Percentiles rank a stretch among this genome's conserved stretches.
These are phyloP conservation scores for Puffinus mauretanicus DNA, from an alignment of 2,113 vertebrate species.

Conservation along the genomic window DNA sequence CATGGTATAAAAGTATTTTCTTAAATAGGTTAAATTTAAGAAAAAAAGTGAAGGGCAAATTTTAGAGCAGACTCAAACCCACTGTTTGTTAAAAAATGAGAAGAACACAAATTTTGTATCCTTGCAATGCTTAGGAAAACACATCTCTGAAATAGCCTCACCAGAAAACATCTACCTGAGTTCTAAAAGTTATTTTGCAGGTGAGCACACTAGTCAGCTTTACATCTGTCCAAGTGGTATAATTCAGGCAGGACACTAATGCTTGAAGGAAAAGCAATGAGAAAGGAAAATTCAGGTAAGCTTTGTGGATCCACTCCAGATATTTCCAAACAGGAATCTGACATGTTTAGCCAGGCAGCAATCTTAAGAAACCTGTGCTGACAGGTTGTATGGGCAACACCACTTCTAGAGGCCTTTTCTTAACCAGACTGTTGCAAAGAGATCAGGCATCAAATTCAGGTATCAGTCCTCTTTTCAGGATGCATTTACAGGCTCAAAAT, in stretches of 20 bases:
- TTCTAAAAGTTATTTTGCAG: not conserved
- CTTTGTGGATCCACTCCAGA: not conserved
- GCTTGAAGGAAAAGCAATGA: not conserved
- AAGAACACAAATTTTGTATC: not conserved
- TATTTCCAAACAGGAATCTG: slow-evolving; percentile 12
- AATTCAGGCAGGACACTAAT: not conserved
- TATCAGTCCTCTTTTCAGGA: not conserved
- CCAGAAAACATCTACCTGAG: not conserved
- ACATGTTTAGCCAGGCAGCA: not conserved
- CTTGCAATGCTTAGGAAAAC: not conserved
- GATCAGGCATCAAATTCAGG: not conserved
- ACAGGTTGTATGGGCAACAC: not conserved
- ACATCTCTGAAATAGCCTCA: not conserved
- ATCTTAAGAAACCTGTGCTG: slow-evolving; percentile 5
- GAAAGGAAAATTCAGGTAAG: not conserved
- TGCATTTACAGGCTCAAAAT: not conserved
- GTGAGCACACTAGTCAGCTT: not conserved
- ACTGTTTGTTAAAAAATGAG: not conserved
- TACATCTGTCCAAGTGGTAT: not conserved
- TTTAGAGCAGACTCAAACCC: not conserved
- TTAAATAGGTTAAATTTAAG: not conserved
- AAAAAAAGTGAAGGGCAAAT: not conserved
- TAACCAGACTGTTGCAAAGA: not conserved
- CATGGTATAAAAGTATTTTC: not conserved
- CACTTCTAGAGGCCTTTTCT: not conserved